phyloP scores from a whole-genome alignment of 1,140 invertebrate species.

The Drosophila novamexicana region DNA sequence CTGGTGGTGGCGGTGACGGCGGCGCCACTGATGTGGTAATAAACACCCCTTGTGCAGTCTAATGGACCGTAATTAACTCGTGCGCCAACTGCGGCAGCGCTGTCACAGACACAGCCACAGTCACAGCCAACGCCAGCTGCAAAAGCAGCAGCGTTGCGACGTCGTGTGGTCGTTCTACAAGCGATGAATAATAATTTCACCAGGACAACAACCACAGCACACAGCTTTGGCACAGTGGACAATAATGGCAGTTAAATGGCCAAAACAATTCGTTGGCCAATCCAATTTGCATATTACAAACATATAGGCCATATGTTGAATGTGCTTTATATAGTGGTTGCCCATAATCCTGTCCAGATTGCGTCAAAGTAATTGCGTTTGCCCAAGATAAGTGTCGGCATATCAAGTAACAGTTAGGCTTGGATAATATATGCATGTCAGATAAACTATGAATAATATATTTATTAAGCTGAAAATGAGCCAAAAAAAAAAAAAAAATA shows the following conservation, averaged over 20 bases:
- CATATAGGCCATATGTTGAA: conserved; percentile 4
- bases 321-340: background rate
- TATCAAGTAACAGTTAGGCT: conserved; percentile 20
- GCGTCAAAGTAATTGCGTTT: conserved; percentile 43
- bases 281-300: conserved; percentile 43
- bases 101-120: conserved; percentile 14
- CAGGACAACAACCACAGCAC: conserved; percentile 34
- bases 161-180: conserved; percentile 62
- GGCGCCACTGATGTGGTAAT: conserved; percentile 83
- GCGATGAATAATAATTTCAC: conserved; percentile 82
- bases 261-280: conserved; percentile 48
- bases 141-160: conserved; percentile 5
- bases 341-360: conserved; percentile 35
- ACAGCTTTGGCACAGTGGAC: conserved; percentile 37
- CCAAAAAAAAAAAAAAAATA: no score
- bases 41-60: conserved; percentile 83
- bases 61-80: conserved; percentile 83
- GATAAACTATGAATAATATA: background rate
- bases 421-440: background rate
- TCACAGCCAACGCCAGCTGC: conserved; percentile 9
- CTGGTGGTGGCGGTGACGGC: conserved; percentile 52
- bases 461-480: no score
- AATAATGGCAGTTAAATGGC: conserved; percentile 52
- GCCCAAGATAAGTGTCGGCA: conserved; percentile 1
- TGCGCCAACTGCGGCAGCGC: conserved; percentile 56